phyloP scores from a whole-genome alignment of 2,113 vertebrate genomes.

The Oenanthe oenanthe region DNA sequence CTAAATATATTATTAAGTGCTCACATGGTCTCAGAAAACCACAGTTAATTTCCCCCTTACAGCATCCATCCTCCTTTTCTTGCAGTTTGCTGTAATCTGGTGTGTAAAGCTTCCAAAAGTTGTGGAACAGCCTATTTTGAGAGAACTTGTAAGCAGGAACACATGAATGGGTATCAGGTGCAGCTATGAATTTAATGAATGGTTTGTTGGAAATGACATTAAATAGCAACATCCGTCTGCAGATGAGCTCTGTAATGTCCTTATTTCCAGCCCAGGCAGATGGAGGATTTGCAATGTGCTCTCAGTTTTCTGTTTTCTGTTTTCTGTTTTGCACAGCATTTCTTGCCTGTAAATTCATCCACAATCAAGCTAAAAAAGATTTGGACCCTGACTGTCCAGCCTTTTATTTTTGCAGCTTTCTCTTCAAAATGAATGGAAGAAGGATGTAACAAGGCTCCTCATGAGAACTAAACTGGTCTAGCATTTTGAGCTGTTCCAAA shows the following conservation, averaged over 20 bases:
- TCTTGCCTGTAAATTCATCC: conserved; percentile 15
- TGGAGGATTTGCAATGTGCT: conserved; percentile 34
- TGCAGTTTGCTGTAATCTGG: neutral
- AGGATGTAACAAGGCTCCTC: neutral
- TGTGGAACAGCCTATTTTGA: conserved; percentile 35
- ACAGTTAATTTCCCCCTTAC: neutral
- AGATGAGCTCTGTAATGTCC: conserved; percentile 58
- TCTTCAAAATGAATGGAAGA: neutral
- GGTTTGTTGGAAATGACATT: conserved; percentile 63
- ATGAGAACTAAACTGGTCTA: neutral
- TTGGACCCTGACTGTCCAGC: neutral
- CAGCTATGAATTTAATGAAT: conserved; percentile 69
- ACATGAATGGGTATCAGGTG: conserved; percentile 68
- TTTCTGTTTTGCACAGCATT: conserved; percentile 11
- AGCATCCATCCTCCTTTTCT: neutral
- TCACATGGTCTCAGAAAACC: neutral
- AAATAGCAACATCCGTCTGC: conserved; percentile 66
- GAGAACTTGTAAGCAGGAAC: conserved; percentile 46
- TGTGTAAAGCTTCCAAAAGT: conserved; percentile 23
- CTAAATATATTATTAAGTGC: neutral
- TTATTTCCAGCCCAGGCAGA: conserved; percentile 63
- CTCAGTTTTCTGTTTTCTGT: conserved; percentile 19
- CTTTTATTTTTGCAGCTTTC: neutral
- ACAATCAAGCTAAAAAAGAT: neutral
- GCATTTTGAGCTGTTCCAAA: neutral